A percentile compares a stretch with the other conserved stretches of the same genome.
Conservation (phyloP, 2,113 vertebrate species). For the Picathartes gymnocephalus region DNA sequence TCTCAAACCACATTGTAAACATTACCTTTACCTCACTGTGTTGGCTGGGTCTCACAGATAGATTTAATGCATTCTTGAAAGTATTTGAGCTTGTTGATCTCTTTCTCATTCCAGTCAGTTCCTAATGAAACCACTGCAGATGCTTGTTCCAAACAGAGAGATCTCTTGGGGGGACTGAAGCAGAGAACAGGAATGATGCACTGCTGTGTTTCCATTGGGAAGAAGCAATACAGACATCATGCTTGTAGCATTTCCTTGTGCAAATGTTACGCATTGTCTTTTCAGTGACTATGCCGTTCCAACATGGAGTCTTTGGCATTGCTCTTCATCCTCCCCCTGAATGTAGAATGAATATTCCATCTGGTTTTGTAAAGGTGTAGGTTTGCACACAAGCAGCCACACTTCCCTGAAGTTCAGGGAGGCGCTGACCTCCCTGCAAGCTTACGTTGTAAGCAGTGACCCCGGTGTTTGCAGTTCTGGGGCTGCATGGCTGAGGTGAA, state of each 20-base stretch:
- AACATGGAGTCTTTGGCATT: rapidly evolving
- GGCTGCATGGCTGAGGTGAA: background rate
- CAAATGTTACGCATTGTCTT: background rate
- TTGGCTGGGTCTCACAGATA: constrained; percentile 29
- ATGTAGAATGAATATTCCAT: rapidly evolving
- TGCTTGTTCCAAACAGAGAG: constrained; percentile 1
- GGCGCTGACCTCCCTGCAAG: background rate
- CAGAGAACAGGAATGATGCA: background rate
- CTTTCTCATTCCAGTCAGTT: constrained; percentile 1
- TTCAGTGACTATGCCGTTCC: background rate
- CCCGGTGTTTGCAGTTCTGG: background rate
- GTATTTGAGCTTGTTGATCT: background rate
- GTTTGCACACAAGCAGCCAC: background rate
- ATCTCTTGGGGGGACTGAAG: background rate
- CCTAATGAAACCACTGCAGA: constrained; percentile 11
- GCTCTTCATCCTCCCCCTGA: background rate
- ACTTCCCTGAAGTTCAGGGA: background rate
- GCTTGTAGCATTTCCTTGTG: background rate
- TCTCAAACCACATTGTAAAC: constrained; percentile 1
- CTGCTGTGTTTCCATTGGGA: background rate
- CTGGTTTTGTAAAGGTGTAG: background rate
- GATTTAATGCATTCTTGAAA: constrained; percentile 39
- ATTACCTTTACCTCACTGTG: background rate
- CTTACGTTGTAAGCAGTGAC: background rate
- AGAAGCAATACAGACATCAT: background rate